Percentiles rank a stretch among this genome's conserved stretches.
Evolutionary conservation across 2,888 invertebrate species (phyloP).

Genomic region (Cybosia mesomella): DNA sequence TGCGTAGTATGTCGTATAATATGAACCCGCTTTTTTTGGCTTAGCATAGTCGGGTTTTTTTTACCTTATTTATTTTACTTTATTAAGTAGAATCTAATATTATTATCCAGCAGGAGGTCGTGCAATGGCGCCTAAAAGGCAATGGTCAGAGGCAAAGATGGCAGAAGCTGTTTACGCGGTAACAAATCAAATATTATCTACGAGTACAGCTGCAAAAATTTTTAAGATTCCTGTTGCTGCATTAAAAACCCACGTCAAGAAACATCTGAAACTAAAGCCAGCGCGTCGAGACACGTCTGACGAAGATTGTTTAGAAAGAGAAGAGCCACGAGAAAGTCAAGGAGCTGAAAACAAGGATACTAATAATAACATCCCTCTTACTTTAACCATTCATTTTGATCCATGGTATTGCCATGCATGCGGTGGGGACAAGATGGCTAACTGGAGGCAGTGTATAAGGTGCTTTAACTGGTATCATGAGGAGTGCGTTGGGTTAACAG

Average conservation of each 20-base stretch:
- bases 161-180: conserved; percentile 10
- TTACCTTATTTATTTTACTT: too few relatives aligned
- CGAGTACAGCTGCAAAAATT: not conserved
- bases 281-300: not conserved
- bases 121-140: not conserved
- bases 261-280: not conserved
- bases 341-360: not conserved
- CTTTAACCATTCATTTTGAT: not conserved
- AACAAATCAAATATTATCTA: not conserved
- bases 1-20: too few relatives aligned
- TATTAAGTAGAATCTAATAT: too few relatives aligned
- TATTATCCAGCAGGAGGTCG: not conserved
- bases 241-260: not conserved
- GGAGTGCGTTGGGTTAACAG: conserved; percentile 12
- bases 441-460: conserved; percentile 13
- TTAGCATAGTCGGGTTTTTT: too few relatives aligned
- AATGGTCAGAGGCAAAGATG: conserved; percentile 8
- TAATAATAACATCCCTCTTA: not conserved
- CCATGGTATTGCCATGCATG: conserved; percentile 17
- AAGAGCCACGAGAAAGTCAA: not conserved
- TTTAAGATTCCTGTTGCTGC: not conserved
- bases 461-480: conserved; percentile 17
- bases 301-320: not conserved
- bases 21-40: too few relatives aligned
- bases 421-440: not conserved